Percentiles rank a stretch among this genome's conserved stretches.
Conservation (phyloP, 2,888 invertebrate species). For the Hypolimnas misippus region DNA sequence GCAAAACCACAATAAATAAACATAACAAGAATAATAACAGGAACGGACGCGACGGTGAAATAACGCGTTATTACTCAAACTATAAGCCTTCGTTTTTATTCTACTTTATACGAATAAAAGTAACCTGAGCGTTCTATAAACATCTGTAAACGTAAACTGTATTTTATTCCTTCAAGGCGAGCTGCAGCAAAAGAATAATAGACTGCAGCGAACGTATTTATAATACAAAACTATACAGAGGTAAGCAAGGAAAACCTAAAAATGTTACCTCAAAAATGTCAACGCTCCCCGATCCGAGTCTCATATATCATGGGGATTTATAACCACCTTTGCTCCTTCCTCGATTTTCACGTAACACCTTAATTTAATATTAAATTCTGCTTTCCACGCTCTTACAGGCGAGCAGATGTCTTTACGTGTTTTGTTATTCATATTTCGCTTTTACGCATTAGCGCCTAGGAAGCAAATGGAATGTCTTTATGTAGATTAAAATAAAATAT, state of each 20-base stretch:
- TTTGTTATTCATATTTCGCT: slow-evolving; percentile 79
- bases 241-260: slow-evolving; percentile 58
- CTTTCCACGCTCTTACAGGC: slow-evolving; percentile 64
- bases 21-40: background rate
- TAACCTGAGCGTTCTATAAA: slow-evolving; percentile 11
- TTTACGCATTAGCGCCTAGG: slow-evolving; percentile 57
- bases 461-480: slow-evolving; percentile 39
- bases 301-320: slow-evolving; percentile 81
- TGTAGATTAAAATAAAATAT: slow-evolving; percentile 29
- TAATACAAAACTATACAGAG: slow-evolving; percentile 39
- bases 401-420: slow-evolving; percentile 74
- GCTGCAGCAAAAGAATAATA: slow-evolving; percentile 35
- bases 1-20: background rate
- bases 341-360: slow-evolving; percentile 80
- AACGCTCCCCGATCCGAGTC: slow-evolving; percentile 65
- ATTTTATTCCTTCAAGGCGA: slow-evolving; percentile 26
- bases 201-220: slow-evolving; percentile 37
- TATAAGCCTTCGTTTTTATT: background rate
- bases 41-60: background rate
- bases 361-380: slow-evolving; percentile 83
- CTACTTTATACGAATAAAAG: background rate
- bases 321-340: slow-evolving; percentile 75
- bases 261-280: slow-evolving; percentile 78
- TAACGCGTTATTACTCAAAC: background rate
- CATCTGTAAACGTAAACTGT: slow-evolving; percentile 28